phyloP scores from a whole-genome alignment of 2,797 vertebrate genomes.

The Sebastes diaconus region DNA sequence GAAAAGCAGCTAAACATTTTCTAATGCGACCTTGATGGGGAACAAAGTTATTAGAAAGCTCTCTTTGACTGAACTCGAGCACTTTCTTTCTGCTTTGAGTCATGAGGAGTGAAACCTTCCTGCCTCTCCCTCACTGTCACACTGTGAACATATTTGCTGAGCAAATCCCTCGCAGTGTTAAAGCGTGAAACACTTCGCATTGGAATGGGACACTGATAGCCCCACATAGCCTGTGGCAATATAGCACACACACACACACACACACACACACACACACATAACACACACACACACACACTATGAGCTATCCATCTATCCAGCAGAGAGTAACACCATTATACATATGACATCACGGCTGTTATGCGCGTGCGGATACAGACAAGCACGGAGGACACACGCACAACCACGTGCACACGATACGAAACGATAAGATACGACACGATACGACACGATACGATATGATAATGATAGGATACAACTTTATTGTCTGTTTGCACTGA shows the following conservation, averaged over 20 bases:
- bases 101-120: constrained; percentile 5
- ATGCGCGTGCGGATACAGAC: background rate
- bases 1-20: background rate
- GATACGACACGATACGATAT: too few relatives aligned
- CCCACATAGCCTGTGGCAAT: constrained; percentile 57
- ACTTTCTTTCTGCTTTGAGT: constrained; percentile 17
- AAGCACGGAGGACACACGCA: background rate
- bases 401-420: background rate
- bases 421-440: too few relatives aligned
- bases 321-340: constrained; percentile 45
- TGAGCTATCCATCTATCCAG: constrained; percentile 46
- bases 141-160: constrained; percentile 83
- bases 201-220: constrained; percentile 86
- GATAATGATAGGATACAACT: too few relatives aligned
- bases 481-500: too few relatives aligned
- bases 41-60: constrained; percentile 19
- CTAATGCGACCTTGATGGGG: constrained; percentile 28
- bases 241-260: background rate
- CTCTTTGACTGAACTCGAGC: background rate
- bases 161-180: constrained; percentile 83
- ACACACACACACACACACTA: background rate
- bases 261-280: background rate
- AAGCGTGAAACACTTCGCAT: constrained; percentile 83
- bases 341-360: constrained; percentile 30
- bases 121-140: constrained; percentile 64